phyloP scores from a whole-genome alignment of 2,888 invertebrate genomes.

The Mesorhabditis sp. region DNA sequence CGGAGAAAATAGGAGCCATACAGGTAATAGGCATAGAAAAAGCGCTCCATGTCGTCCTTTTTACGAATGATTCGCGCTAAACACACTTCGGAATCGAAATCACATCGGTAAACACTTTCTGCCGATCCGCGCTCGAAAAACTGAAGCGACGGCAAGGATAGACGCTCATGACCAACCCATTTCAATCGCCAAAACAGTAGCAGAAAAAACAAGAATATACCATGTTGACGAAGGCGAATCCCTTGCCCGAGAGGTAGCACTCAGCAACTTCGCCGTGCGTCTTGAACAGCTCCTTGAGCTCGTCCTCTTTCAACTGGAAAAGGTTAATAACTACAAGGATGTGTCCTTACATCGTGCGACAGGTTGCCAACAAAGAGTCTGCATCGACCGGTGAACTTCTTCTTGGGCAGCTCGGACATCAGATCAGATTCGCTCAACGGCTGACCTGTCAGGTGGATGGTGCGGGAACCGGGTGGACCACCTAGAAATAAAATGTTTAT shows the following conservation, averaged over 20 bases:
- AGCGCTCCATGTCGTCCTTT: too few relatives aligned
- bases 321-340: neutral
- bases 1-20: too few relatives aligned
- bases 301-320: conserved; percentile 72
- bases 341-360: conserved; percentile 71
- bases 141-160: too few relatives aligned
- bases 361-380: conserved; percentile 89
- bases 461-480: neutral
- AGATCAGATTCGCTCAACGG: conserved; percentile 38
- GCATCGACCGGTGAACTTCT: conserved; percentile 85
- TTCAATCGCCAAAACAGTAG: too few relatives aligned
- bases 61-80: too few relatives aligned
- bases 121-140: too few relatives aligned
- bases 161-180: too few relatives aligned
- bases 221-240: conserved; percentile 90
- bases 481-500: neutral
- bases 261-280: conserved; percentile 86
- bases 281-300: conserved; percentile 79
- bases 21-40: too few relatives aligned
- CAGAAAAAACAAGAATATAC: conserved; percentile 61
- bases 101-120: too few relatives aligned
- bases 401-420: conserved; percentile 61
- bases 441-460: conserved; percentile 25
- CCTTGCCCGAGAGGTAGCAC: conserved; percentile 87
- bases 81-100: too few relatives aligned